Evolutionary conservation across 2,797 vertebrate genomes (phyloP), one percentile per base, ranked within the genome.

Genomic region (Tapera naevia): DNA sequence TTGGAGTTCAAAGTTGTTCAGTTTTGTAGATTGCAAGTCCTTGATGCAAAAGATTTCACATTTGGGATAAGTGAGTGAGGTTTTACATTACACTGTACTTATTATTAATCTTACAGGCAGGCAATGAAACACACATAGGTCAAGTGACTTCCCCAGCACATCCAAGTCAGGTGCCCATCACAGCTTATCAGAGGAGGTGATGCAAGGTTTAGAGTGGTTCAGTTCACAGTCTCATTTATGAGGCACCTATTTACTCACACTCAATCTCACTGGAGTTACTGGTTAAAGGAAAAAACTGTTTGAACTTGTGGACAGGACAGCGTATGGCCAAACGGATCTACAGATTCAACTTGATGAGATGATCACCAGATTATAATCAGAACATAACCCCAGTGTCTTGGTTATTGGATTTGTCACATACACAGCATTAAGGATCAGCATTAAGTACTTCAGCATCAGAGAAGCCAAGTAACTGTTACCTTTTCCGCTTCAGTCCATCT

Each of bases 401-500:
- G 57, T 33, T 46, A 70, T 17, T 54, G 23, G 27, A 61, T 75
- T 64, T 80, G 58, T 53, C 53, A 45, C n/a, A 51, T 62, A 41
- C 9, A 64, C 35, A 24, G 67, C 24, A 62, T 51, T 30, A 58
- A 51, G 11, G 43, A 83, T n/a, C 32, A 64, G 35, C 64, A 61
- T 8, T 13, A 65, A 88, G 53, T 48, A 73, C 16, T 45, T 86
- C 14, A 41, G 46, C 23, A 41, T 25, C 23, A 43, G 22, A 58
- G 62, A 86, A 81, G 30, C 23, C 43, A 73, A 35, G 28, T 27
- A 74, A 56, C 22, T 17, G 24, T 75, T 97, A 98, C 98, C 98
- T 98, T 98, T 93, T 98, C 98, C 58, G 83, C 88, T 15, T 86
- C 72, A 33, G 98, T 96, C 98, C 98, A 98, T 17, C 95, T 95